These are phyloP conservation scores for Oreamnos americanus DNA, from an alignment of 2,113 vertebrate genomes.

Conservation along the genomic window DNA sequence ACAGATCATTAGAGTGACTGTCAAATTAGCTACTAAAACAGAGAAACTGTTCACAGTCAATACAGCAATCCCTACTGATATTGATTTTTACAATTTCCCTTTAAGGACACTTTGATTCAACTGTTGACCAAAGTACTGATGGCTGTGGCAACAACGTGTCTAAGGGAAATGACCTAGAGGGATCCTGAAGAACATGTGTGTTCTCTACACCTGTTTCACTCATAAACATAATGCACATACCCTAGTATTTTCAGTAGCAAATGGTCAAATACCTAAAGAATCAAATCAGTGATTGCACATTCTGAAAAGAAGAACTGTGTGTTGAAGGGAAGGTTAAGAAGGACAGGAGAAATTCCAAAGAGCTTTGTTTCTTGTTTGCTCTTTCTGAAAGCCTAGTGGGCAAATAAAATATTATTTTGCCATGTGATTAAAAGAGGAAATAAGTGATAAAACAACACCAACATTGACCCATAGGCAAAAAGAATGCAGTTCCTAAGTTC, in stretches of 20 bases:
- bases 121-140: not conserved
- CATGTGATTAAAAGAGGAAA: not conserved
- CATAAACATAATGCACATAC: not conserved
- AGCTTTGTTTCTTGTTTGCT: not conserved
- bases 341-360: not conserved
- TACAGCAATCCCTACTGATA: not conserved
- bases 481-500: not conserved
- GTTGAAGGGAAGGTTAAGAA: not conserved
- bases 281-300: not conserved
- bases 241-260: not conserved
- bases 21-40: not conserved
- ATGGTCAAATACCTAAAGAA: not conserved
- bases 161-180: not conserved
- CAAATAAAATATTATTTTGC: not conserved
- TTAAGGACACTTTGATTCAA: not conserved
- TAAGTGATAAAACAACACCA: not conserved
- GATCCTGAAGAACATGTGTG: accelerated
- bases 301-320: not conserved
- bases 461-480: not conserved
- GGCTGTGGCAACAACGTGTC: not conserved
- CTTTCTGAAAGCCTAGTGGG: not conserved
- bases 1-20: not conserved
- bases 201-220: not conserved
- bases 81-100: not conserved
- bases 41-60: not conserved